A percentile compares a stretch with the other conserved stretches of the same genome.
These are phyloP conservation scores for Characodon lateralis DNA, from an alignment of 2,797 vertebrate species.

Conservation along the genomic window DNA sequence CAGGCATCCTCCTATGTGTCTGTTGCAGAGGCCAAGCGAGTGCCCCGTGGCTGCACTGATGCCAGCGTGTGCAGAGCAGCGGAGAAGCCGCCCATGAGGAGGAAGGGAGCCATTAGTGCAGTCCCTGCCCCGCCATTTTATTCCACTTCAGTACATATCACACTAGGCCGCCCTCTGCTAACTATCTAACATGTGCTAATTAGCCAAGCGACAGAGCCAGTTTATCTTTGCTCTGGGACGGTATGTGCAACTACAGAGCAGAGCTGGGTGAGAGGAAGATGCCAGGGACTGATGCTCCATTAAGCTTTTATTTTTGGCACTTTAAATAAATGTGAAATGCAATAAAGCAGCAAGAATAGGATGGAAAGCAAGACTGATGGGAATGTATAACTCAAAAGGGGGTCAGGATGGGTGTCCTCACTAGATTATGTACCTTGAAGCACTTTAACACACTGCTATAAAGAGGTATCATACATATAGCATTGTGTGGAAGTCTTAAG, in stretches of 20 bases:
- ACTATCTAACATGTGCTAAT: slow-evolving; percentile 79
- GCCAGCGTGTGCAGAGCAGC: slow-evolving; percentile 68
- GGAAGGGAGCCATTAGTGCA: slow-evolving; percentile 79
- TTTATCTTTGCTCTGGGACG: slow-evolving; percentile 59
- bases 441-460: neutral
- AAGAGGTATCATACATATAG: too few species aligned
- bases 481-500: neutral
- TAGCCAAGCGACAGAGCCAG: slow-evolving; percentile 69
- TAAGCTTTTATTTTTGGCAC: slow-evolving; percentile 49
- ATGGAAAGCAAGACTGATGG: slow-evolving; percentile 14
- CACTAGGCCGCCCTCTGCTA: slow-evolving; percentile 72
- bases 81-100: slow-evolving; percentile 65
- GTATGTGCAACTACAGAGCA: slow-evolving; percentile 55
- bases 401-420: slow-evolving; percentile 7
- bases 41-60: slow-evolving; percentile 66
- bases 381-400: slow-evolving; percentile 2
- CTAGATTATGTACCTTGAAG: neutral
- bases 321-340: slow-evolving; percentile 39
- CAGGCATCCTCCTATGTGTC: slow-evolving; percentile 35
- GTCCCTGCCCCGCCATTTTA: slow-evolving; percentile 75
- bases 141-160: slow-evolving; percentile 79
- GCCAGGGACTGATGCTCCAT: slow-evolving; percentile 47
- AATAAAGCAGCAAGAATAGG: slow-evolving; percentile 3
- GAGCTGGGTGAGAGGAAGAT: slow-evolving; percentile 44
- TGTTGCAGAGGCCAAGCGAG: slow-evolving; percentile 42